Evolutionary conservation across 2,113 vertebrate genomes (phyloP), one percentile per base, ranked within the genome.

Genomic region (Tragelaphus strepsiceros): DNA sequence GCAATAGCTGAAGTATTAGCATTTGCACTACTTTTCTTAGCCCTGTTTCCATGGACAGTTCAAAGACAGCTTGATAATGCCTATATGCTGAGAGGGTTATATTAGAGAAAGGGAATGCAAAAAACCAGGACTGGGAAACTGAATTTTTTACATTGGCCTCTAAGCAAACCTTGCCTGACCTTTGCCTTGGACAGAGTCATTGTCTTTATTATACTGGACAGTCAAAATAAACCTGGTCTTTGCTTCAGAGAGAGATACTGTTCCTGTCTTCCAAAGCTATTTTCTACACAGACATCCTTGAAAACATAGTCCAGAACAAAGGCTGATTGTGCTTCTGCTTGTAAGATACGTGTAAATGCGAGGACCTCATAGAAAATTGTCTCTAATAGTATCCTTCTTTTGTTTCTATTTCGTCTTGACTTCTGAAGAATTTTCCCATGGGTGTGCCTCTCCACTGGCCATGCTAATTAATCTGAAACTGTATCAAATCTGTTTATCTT

Each of bases 381-480:
- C 51, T 96, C n/a, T 17, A 43, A 15, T 30, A 10, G 61, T 77
- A 30, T 1, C 43, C 30, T 77, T 4, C 7, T 28, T 19, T 91
- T 15, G 2, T 56, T 95, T 94, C 89, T 39, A 10, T 1, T 62
- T 7, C 1, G 1, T 84, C 35, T 61, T 81, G 54, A 61, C 30
- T 94, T 78, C 74, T 80, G 53, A 43, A 58, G 71, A 61, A 80
- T 97, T 94, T 95, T 82, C 59, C 17, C 46, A 11, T 82, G 74
- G 88, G 54, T 39, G 8, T 88, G 51, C 51, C 71, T 58, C 59
- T 81, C 67, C 35, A 15, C 13, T 82, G 88, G 74, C 85, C 39
- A 22, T 39, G 77, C 54, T 95, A 88, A 94, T 95, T 97, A 90
- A 92, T 89, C 26, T 97, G 94, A 97, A 88, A 22, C 77, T 91